These are phyloP conservation scores for Trinorchestia longiramus DNA, from an alignment of 1,140 invertebrate species.

Conservation along the genomic window DNA sequence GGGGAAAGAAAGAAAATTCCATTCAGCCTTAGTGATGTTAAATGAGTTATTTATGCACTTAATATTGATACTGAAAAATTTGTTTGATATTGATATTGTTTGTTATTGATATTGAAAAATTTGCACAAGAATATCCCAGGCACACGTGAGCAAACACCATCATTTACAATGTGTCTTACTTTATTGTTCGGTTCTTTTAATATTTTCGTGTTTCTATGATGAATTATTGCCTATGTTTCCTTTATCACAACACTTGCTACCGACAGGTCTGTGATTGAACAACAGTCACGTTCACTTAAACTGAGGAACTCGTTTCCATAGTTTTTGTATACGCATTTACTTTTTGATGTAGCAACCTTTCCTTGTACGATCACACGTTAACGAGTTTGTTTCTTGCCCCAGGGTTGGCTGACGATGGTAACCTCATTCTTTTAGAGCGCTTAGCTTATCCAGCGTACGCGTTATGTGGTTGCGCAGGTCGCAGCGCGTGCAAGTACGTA, in stretches of 20 bases:
- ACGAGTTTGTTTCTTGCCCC: not conserved
- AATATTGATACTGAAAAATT: not conserved
- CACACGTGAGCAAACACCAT: too few species aligned
- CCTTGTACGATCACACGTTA: not conserved
- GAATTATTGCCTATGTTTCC: not conserved
- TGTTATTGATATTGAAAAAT: not conserved
- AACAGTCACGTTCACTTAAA: not conserved
- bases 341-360: not conserved
- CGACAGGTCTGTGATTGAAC: not conserved
- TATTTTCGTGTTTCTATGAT: not conserved
- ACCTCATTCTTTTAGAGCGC: not conserved
- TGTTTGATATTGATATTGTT: not conserved
- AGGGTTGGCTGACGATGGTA: not conserved
- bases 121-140: too few species aligned
- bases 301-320: not conserved
- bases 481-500: not conserved
- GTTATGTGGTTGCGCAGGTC: not conserved
- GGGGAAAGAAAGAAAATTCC: not conserved
- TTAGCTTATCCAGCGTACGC: not conserved
- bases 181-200: not conserved
- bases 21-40: not conserved
- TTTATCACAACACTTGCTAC: not conserved
- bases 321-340: not conserved
- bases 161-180: not conserved
- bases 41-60: not conserved